phyloP scores from a whole-genome alignment of 1,140 invertebrate genomes.

The Venustaconcha ellipsiformis region DNA sequence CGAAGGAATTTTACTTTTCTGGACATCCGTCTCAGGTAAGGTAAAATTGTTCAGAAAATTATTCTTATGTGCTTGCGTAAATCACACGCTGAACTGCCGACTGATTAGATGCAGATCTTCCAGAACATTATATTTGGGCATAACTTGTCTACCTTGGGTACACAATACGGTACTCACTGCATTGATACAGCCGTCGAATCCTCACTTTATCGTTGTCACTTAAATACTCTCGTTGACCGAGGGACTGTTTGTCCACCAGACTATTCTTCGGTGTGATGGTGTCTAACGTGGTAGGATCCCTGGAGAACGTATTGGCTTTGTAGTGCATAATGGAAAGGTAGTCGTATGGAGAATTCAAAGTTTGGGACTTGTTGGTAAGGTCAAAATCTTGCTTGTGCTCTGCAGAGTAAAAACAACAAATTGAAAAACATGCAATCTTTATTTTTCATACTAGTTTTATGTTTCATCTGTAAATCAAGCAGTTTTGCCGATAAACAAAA shows the following conservation, averaged over 20 bases:
- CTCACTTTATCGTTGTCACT: constrained; percentile 43
- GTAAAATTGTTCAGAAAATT: no score
- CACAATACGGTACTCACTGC: constrained; percentile 12
- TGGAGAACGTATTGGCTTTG: constrained; percentile 26
- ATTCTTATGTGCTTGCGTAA: no score
- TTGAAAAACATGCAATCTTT: no score
- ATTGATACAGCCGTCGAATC: constrained; percentile 50
- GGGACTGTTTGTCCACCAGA: constrained; percentile 27
- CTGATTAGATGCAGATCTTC: no score
- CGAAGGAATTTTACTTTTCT: no score
- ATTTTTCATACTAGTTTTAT: no score
- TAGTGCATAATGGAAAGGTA: constrained; percentile 29
- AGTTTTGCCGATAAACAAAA: no score
- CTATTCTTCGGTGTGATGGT: constrained; percentile 58
- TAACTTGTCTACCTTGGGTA: no score
- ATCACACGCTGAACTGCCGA: no score
- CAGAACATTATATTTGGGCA: no score
- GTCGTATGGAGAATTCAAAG: constrained; percentile 9
- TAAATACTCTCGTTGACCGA: constrained; percentile 46
- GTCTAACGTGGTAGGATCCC: not conserved
- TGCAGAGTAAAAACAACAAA: not conserved
- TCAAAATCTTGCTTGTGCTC: constrained; percentile 12
- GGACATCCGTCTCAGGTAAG: no score
- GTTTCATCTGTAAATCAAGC: no score
- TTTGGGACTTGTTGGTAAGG: constrained; percentile 5